phyloP scores from a whole-genome alignment of 1,140 invertebrate species.

The Conus ventricosus region DNA sequence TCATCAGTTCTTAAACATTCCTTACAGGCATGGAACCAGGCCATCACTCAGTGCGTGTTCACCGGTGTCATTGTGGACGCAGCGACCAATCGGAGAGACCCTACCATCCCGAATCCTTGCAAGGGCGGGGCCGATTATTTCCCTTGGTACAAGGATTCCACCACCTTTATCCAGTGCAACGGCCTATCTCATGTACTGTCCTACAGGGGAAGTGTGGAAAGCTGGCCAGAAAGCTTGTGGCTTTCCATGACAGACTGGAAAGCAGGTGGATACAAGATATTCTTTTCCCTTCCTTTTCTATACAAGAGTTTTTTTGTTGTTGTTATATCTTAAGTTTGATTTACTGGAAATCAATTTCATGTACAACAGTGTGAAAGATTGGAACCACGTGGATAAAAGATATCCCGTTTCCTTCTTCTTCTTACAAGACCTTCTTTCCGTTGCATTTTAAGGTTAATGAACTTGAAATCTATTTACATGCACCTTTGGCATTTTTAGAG shows the following conservation, averaged over 20 bases:
- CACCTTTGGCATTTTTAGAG: neutral
- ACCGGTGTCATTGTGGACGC: slow-evolving; percentile 23
- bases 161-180: slow-evolving; percentile 49
- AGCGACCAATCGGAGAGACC: slow-evolving; percentile 15
- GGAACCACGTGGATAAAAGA: too few relatives aligned
- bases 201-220: slow-evolving; percentile 42
- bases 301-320: neutral
- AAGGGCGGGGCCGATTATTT: slow-evolving; percentile 41
- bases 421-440: too few relatives aligned
- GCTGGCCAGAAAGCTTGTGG: slow-evolving; percentile 36
- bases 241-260: neutral
- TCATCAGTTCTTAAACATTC: neutral
- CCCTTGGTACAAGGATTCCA: slow-evolving; percentile 30
- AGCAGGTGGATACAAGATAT: too few relatives aligned
- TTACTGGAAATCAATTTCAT: too few relatives aligned
- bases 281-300: neutral
- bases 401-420: too few relatives aligned
- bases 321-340: too few relatives aligned
- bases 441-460: too few relatives aligned
- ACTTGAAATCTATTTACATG: too few relatives aligned
- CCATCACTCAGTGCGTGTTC: neutral
- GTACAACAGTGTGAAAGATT: too few relatives aligned
- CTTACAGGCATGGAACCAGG: slow-evolving; percentile 14
- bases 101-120: slow-evolving; percentile 43
- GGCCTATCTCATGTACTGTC: slow-evolving; percentile 34